These are phyloP conservation scores for Leuciscus waleckii DNA, from an alignment of 2,797 vertebrate species.

Conservation along the genomic window DNA sequence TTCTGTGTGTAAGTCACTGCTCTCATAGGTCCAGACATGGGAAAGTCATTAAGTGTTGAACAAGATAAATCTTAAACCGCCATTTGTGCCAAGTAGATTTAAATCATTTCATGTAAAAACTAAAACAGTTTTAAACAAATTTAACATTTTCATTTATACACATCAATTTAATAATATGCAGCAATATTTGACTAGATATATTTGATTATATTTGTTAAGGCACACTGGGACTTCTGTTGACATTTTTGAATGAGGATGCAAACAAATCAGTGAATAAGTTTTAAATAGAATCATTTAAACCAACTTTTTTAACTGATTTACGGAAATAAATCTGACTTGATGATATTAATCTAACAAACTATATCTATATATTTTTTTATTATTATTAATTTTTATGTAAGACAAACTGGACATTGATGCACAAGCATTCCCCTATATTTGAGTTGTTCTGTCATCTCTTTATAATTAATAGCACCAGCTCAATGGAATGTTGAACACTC, in stretches of 20 bases:
- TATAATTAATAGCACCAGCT: constrained; percentile 49
- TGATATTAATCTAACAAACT: not conserved
- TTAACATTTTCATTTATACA: not conserved
- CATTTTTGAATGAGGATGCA: not conserved
- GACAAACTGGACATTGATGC: constrained; percentile 1
- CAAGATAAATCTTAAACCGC: constrained; percentile 43
- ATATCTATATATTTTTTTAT: not conserved
- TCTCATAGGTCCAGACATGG: constrained; percentile 30
- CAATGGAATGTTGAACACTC: not conserved
- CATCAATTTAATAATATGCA: not conserved
- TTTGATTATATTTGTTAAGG: not conserved
- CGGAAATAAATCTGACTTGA: not conserved
- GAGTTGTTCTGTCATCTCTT: constrained; percentile 19
- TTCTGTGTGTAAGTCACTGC: constrained; percentile 31
- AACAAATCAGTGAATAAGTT: not conserved
- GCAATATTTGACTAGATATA: not conserved
- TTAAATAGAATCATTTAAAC: not conserved
- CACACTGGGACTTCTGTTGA: not conserved
- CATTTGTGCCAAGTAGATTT: constrained; percentile 3
- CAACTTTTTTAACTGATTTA: not conserved
- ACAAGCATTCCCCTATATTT: constrained; percentile 23
- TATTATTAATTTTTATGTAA: not conserved
- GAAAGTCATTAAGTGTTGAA: constrained; percentile 42
- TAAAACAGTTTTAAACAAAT: not conserved
- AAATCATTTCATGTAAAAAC: constrained; percentile 19